phyloP scores from a whole-genome alignment of 2,113 vertebrate genomes.

The Rhynchomys soricoides region DNA sequence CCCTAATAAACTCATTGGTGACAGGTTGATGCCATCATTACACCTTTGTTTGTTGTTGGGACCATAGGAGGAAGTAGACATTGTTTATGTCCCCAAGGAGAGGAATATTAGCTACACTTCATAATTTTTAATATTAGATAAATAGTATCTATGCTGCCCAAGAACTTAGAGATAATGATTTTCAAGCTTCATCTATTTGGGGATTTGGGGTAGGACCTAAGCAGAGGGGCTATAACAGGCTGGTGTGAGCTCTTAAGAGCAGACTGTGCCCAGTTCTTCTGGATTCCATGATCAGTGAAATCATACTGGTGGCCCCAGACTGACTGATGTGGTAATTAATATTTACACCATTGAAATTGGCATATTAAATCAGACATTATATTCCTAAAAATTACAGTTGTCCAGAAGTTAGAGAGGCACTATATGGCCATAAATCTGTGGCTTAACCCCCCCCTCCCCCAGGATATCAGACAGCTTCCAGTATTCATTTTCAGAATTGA shows the following conservation, averaged over 20 bases:
- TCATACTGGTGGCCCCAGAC: not conserved
- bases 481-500: not conserved
- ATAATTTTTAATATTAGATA: no score
- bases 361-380: slow-evolving; percentile 15
- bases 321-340: not conserved
- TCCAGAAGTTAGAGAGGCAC: slow-evolving; percentile 23
- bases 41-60: not conserved
- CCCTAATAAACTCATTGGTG: not conserved
- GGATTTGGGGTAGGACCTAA: not conserved
- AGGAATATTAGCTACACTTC: not conserved
- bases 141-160: not conserved
- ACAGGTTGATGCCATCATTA: not conserved
- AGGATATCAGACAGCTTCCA: not conserved
- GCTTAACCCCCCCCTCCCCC: not conserved
- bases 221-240: not conserved
- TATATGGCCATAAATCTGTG: slow-evolving; percentile 1
- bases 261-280: not conserved
- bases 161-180: not conserved
- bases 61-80: not conserved
- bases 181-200: not conserved
- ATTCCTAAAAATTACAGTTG: not conserved
- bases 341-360: slow-evolving; percentile 62
- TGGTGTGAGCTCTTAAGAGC: not conserved
- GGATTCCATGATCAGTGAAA: not conserved
- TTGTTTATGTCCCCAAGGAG: not conserved